phyloP scores from a whole-genome alignment of 2,888 invertebrate genomes.

The Apodemia duryi region DNA sequence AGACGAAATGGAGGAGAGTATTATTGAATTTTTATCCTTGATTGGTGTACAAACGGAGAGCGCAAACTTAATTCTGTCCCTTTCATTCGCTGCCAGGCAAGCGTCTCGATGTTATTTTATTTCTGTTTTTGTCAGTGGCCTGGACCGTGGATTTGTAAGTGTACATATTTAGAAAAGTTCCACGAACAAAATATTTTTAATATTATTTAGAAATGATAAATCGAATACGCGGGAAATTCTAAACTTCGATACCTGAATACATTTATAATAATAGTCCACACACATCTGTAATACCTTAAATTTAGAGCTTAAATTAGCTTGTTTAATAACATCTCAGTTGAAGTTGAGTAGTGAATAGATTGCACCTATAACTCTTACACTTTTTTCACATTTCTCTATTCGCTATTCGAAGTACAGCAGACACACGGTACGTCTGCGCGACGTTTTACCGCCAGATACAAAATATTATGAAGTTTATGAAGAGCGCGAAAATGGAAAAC shows the following conservation, averaged over 20 bases:
- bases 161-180: neutral
- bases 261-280: neutral
- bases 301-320: slow-evolving; percentile 8
- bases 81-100: slow-evolving; percentile 52
- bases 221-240: neutral
- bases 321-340: neutral
- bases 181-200: too few relatives aligned
- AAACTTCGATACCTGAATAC: neutral
- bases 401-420: slow-evolving; percentile 34
- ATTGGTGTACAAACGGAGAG: slow-evolving; percentile 72
- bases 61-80: slow-evolving; percentile 61
- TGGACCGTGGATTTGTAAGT: neutral
- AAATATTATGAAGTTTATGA: slow-evolving; percentile 24
- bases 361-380: slow-evolving; percentile 62
- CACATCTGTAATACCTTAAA: neutral
- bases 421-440: slow-evolving; percentile 48
- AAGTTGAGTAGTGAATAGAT: slow-evolving; percentile 46
- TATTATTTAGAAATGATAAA: too few relatives aligned
- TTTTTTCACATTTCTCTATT: slow-evolving; percentile 36
- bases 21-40: slow-evolving; percentile 74
- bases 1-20: slow-evolving; percentile 69
- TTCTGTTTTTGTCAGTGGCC: slow-evolving; percentile 46
- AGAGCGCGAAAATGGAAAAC: slow-evolving; percentile 64
- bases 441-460: slow-evolving; percentile 46
- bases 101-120: slow-evolving; percentile 52